These are phyloP conservation scores for Eremophila alpestris DNA, from an alignment of 2,797 vertebrate genomes.

Conservation along the genomic window DNA sequence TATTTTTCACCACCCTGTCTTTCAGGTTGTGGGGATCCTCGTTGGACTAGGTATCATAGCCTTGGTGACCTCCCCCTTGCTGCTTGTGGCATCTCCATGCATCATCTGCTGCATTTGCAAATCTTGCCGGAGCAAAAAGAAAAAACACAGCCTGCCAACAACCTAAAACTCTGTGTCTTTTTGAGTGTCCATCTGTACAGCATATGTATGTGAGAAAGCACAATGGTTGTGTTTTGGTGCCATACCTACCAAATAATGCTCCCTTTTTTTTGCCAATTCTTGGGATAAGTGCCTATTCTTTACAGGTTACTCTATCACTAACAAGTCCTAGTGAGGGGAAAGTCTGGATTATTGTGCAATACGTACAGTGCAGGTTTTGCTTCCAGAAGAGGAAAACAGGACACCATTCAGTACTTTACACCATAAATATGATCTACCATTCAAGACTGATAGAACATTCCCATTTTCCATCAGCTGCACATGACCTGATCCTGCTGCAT, in stretches of 20 bases:
- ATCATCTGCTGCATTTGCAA: conserved; percentile 96
- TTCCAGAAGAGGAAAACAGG: neutral
- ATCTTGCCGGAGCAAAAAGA: conserved; percentile 86
- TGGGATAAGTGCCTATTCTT: conserved; percentile 90
- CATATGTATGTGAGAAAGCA: conserved; percentile 32
- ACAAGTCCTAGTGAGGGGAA: neutral
- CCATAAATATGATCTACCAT: neutral
- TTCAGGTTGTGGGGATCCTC: conserved; percentile 94
- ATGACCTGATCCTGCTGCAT: neutral
- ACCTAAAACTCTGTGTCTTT: conserved; percentile 54
- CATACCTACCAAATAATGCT: conserved; percentile 55
- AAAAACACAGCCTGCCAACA: conserved; percentile 76
- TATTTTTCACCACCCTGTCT: neutral
- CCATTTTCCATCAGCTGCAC: neutral
- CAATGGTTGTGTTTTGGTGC: conserved; percentile 36
- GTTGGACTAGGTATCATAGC: conserved; percentile 91
- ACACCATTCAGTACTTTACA: neutral
- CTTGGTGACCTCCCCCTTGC: conserved; percentile 91
- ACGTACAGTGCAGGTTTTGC: neutral
- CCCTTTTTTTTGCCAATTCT: conserved; percentile 57
- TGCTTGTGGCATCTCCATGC: conserved; percentile 93
- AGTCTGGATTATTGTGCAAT: neutral
- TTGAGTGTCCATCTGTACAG: neutral
- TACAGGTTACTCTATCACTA: conserved; percentile 75
- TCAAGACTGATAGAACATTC: neutral